Base-by-base conservation (phyloP, 2,113 vertebrate species). In the Alethe castanea region DNA sequence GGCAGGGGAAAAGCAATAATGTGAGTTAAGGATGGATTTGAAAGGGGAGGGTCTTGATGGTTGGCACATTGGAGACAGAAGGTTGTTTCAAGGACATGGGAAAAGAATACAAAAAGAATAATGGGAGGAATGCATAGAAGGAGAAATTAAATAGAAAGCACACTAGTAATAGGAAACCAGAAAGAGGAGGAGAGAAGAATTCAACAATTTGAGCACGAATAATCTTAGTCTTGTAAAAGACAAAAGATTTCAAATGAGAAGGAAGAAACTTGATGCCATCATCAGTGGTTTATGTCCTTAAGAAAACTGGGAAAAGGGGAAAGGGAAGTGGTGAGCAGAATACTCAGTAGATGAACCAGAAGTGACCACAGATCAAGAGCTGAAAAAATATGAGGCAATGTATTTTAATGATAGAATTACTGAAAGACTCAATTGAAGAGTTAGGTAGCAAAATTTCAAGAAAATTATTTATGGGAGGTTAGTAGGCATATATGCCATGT, bases 401-500 rank as follows among this genome's bases (percentile, higher is more conserved):
- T 19, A 19, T 78, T 92, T 86, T 8, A 18, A 8, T 22, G 11
- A 80, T 19, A 47, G 11, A 84, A 81, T 57, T 53, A 56, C 10
- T 60, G 57, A 54, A 84, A 86, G 52, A 59, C 1, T 23, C 7
- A 74, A 2, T 12, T 44, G n/a, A 81, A 81, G 52, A 62, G 4
- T 62, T 74, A 73, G 7, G 50, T 54, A 47, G 23, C 5, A 84
- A 73, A 44, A 83, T 78, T 89, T 88, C 47, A 84, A 78, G 6
- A 26, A 86, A 66, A 65, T 38, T 31, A 22, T 50, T 31, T 62
- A 12, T 76, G 33, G 17, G 29, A 84, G 9, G 16, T 26, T 24
- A 5, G 5, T 70, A 33, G 19, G 11, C 2, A 0, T 67, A 44
- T 1, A 2, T 40, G 31, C 14, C 3, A 3, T n/a, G 12, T 50